Conservation (phyloP, 37 sponge, comb jelly and placozoan genomes). For the Axinella damicornis region DNA sequence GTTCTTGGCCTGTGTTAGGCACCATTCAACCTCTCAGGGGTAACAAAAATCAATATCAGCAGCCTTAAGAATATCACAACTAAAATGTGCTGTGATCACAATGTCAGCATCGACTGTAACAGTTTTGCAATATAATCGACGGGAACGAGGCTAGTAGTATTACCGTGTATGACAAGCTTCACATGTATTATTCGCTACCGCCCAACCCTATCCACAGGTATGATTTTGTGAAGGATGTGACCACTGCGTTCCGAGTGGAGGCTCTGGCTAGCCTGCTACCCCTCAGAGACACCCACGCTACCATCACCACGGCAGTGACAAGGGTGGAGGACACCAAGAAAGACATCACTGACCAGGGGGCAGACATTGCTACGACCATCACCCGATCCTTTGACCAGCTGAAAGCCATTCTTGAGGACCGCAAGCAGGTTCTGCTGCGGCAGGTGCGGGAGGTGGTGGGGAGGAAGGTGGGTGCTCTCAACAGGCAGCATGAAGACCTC, state of each 20-base stretch:
- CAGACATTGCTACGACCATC: neutral
- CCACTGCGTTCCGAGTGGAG: neutral
- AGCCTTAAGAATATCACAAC: no score
- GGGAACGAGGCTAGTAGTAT: no score
- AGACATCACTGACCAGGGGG: neutral
- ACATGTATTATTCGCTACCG: no score
- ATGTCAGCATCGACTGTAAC: no score
- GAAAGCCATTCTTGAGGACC: neutral
- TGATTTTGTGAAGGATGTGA: no score
- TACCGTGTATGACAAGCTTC: no score
- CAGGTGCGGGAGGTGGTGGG: neutral
- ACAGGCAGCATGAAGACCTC: neutral
- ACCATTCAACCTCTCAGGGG: no score
- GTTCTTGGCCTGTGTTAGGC: no score
- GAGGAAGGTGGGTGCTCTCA: neutral
- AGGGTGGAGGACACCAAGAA: neutral
- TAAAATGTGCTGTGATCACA: no score
- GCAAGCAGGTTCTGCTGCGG: neutral
- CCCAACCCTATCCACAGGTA: no score
- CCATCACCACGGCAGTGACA: neutral
- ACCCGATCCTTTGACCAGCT: neutral
- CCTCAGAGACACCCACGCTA: neutral
- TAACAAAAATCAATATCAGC: no score
- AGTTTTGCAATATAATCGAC: no score
- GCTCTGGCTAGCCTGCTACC: neutral